phyloP scores from a whole-genome alignment of 2,888 invertebrate species.

The Cephalotes varians region DNA sequence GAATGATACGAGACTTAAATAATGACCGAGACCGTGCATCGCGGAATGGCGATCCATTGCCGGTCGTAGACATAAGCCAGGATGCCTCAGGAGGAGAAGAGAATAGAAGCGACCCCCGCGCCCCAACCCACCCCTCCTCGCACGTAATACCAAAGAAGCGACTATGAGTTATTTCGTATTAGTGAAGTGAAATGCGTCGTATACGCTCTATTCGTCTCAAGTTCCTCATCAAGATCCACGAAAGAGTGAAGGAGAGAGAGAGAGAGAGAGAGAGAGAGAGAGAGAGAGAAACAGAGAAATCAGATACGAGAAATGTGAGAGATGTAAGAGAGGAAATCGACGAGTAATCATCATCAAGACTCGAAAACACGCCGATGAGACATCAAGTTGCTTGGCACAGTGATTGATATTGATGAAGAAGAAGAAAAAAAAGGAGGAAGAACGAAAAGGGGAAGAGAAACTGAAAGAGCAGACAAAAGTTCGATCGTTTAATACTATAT shows the following conservation, averaged over 20 bases:
- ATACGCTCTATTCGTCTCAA: conserved; percentile 72
- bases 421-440: neutral
- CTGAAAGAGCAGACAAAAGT: conserved; percentile 1
- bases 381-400: conserved; percentile 61
- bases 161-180: conserved; percentile 81
- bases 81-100: conserved; percentile 65
- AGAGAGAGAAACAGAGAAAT: conserved; percentile 58
- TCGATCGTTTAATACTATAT: neutral
- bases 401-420: conserved; percentile 40
- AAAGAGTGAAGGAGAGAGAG: conserved; percentile 31
- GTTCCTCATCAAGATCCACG: conserved; percentile 72
- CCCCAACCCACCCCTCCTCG: conserved; percentile 70
- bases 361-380: conserved; percentile 58
- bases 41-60: conserved; percentile 55
- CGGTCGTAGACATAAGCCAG: conserved; percentile 68
- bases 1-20: conserved; percentile 66
- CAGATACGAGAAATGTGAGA: conserved; percentile 47
- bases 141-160: conserved; percentile 85
- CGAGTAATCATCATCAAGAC: conserved; percentile 61
- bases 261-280: conserved; percentile 42
- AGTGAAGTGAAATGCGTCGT: conserved; percentile 80
- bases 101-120: conserved; percentile 53
- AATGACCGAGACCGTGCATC: conserved; percentile 63
- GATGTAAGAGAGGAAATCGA: conserved; percentile 59
- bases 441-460: neutral